Evolutionary conservation across 1,140 invertebrate genomes (phyloP), one percentile per base, ranked within the genome.

Genomic region (Neocloeon triangulifer): DNA sequence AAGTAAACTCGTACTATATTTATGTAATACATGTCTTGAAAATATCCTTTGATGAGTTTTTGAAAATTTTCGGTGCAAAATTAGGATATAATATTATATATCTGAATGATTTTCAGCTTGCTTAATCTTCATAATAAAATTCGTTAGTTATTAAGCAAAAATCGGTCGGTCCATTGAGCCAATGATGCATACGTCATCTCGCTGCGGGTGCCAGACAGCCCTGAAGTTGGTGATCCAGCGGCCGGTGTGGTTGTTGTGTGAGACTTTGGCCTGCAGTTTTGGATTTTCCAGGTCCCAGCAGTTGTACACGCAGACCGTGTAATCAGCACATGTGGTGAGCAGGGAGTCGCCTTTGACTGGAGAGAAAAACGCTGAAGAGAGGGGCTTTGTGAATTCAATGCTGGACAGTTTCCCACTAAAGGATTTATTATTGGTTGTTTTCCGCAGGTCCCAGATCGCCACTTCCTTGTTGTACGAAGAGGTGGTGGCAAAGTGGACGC

Each of bases 181-280:
- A 25, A 46, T 40, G 18, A 52, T 39, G 42, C 55, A 50, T n/a
- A 49, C 32, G 39, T 54, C 51, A 18, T 55, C 51, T 14, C 52
- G 35, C 3, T 35, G 30, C 7, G 54, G 54, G 25, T 55, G 49
- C 50, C 51, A 56, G 3, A 33, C 39, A 5, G 52, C 47, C 29
- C 47, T 39, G 33, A 55, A 54, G 10, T 40, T 38, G 5, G 50
- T 52, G 21, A 55, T 27, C 53, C 53, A 56, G 14, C 48, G 40
- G 10, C 54, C 52, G 19, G 44, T 46, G 13, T 46, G 43, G 30
- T 52, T 54, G 32, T 52, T 42, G 37, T 56, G 52, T n/a, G 39
- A 45, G 12, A 42, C 37, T 14, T 31, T 32, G 8, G 28, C 31
- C 16, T 36, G 26, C 9, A 39, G 30, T 9, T 15, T 2, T 28